These are phyloP conservation scores for Zoroaster sp. DNA, from an alignment of 53 echinoderm and acorn worm species.

Conservation along the genomic window DNA sequence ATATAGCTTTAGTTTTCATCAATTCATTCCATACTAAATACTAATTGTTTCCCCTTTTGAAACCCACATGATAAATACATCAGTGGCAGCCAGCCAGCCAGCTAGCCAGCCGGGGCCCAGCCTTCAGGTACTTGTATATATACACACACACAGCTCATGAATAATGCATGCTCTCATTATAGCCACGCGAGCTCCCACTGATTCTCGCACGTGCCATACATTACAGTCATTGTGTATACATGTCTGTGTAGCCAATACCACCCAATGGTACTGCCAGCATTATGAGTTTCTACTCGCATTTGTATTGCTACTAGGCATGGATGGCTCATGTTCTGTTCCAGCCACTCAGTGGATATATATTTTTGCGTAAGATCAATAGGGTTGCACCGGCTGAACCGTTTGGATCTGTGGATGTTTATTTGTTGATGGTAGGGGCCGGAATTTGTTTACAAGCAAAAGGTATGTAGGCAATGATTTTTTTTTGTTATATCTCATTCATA, in stretches of 20 bases:
- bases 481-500: neutral
- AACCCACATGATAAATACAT: neutral
- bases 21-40: neutral
- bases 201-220: constrained; percentile 36
- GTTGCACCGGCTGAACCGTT: neutral
- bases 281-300: neutral
- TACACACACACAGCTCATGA: constrained; percentile 35
- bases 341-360: neutral
- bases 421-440: neutral
- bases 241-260: constrained; percentile 3
- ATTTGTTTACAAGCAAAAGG: neutral
- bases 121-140: constrained; percentile 24
- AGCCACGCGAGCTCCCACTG: constrained; percentile 20
- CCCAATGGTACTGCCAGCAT: neutral
- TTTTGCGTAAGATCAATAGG: neutral
- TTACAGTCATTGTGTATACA: constrained; percentile 53
- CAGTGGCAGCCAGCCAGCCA: neutral
- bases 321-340: neutral
- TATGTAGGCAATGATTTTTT: neutral
- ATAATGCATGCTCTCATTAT: constrained; percentile 49
- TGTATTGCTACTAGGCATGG: neutral
- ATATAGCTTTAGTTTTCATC: too few relatives aligned
- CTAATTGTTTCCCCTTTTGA: neutral
- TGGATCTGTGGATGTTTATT: neutral
- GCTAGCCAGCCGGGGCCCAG: too few relatives aligned